phyloP scores from a whole-genome alignment of 2,113 vertebrate genomes.

The Ploceus nigricollis region DNA sequence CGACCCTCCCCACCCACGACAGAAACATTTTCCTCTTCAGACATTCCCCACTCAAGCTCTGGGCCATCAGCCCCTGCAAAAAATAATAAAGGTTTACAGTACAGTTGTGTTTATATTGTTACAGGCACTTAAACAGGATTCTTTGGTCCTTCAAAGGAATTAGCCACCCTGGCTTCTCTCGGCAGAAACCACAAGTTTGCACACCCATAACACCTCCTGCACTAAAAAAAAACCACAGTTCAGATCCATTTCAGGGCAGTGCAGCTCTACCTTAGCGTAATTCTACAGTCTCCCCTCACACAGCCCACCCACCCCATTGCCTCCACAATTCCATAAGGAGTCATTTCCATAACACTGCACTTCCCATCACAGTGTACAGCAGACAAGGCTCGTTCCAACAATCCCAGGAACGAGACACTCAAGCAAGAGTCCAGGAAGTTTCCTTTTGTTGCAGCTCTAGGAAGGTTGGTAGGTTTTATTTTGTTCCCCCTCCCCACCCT shows the following conservation, averaged over 20 bases:
- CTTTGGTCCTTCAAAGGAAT: constrained; percentile 72
- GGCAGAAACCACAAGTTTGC: constrained; percentile 65
- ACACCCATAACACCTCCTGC: constrained; percentile 38
- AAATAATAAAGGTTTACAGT: constrained; percentile 59
- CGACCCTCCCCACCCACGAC: neutral
- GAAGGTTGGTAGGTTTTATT: neutral
- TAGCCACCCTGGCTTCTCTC: constrained; percentile 58
- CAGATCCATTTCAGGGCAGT: constrained; percentile 49
- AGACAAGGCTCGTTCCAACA: neutral
- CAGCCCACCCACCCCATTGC: neutral
- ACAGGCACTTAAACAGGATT: constrained; percentile 73
- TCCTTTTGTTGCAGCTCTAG: neutral
- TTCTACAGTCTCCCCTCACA: constrained; percentile 50
- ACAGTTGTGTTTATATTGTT: constrained; percentile 64
- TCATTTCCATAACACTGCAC: constrained; percentile 32
- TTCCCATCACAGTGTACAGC: constrained; percentile 57
- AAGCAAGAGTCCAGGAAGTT: constrained; percentile 24
- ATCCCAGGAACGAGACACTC: neutral
- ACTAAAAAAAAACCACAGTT: neutral
- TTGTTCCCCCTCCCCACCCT: neutral
- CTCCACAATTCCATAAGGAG: neutral
- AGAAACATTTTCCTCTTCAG: neutral
- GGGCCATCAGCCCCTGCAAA: constrained; percentile 31
- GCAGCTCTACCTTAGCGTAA: constrained; percentile 58
- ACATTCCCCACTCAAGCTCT: constrained; percentile 31